Conservation (phyloP, 1,140 invertebrate genomes). For the Chionoecetes opilio region DNA sequence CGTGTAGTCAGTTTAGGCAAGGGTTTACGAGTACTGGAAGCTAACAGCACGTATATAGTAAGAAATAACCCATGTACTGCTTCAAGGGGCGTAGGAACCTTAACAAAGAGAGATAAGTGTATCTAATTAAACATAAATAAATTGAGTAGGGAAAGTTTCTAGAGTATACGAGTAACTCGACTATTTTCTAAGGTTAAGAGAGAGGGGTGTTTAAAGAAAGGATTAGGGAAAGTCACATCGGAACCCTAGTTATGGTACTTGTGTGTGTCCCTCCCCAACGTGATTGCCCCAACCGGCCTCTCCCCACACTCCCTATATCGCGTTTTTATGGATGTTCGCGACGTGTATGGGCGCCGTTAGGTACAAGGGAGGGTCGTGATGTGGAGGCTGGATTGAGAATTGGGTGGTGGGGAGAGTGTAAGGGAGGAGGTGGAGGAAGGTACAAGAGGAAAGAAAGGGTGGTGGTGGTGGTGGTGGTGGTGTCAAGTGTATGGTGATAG, state of each 20-base stretch:
- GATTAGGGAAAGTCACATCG: not conserved
- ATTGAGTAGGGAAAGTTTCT: not conserved
- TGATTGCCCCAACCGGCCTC: conserved; percentile 40
- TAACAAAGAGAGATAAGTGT: too few relatives aligned
- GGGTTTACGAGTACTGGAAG: not conserved
- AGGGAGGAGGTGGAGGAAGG: not conserved
- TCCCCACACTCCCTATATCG: conserved; percentile 35
- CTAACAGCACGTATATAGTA: too few relatives aligned
- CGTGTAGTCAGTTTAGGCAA: not conserved
- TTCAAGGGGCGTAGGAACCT: too few relatives aligned
- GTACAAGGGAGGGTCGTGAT: not conserved
- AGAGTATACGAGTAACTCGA: not conserved
- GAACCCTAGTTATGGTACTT: not conserved
- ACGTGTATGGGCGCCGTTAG: conserved; percentile 34
- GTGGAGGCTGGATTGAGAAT: not conserved
- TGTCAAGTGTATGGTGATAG: too few relatives aligned
- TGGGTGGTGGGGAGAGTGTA: not conserved
- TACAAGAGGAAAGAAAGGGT: not conserved
- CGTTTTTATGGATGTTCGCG: conserved; percentile 47
- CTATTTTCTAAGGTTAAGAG: not conserved
- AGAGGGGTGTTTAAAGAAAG: conserved; percentile 1
- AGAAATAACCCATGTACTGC: too few relatives aligned
- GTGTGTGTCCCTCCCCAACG: not conserved
- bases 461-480: not conserved
- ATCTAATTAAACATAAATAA: not conserved